Evolutionary conservation across 1,140 invertebrate genomes (phyloP).

Genomic region (Rhyzopertha dominica): DNA sequence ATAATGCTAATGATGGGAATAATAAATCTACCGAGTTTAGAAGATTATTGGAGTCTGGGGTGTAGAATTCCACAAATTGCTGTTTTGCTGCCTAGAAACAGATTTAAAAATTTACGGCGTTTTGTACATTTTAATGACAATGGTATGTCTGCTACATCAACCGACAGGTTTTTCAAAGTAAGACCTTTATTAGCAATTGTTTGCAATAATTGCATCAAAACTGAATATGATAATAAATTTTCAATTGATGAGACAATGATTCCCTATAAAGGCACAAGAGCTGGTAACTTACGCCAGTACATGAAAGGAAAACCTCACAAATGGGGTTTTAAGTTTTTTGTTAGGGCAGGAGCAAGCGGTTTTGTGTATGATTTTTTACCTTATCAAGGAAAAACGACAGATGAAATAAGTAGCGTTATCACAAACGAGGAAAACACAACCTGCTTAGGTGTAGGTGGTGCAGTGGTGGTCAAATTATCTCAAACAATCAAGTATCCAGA

Average conservation of each 20-base stretch:
- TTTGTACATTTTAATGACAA: too few relatives aligned
- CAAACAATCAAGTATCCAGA: constrained; percentile 36
- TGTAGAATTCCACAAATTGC: too few relatives aligned
- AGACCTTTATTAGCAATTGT: constrained; percentile 18
- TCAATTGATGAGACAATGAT: constrained; percentile 44
- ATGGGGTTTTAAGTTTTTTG: constrained; percentile 35
- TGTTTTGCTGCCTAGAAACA: too few relatives aligned
- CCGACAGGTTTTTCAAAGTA: constrained; percentile 34
- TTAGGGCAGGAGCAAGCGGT: constrained; percentile 24
- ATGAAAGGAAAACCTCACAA: constrained; percentile 17
- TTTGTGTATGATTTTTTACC: constrained; percentile 21
- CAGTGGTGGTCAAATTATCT: constrained; percentile 25
- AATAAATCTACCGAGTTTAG: too few relatives aligned
- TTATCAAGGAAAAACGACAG: constrained; percentile 21
- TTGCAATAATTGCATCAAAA: constrained; percentile 22
- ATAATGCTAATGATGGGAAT: too few relatives aligned
- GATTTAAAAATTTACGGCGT: too few relatives aligned
- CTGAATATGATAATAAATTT: constrained; percentile 22
- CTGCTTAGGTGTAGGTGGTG: constrained; percentile 13
- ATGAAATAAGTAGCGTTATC: too few relatives aligned
- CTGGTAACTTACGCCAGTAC: constrained; percentile 20
- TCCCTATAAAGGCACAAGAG: constrained; percentile 41
- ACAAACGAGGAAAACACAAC: constrained; percentile 3
- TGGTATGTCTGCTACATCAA: too few relatives aligned
- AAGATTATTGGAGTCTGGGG: too few relatives aligned